Conservation (phyloP, 1,140 invertebrate genomes). For the Acromyrmex charruanus region DNA sequence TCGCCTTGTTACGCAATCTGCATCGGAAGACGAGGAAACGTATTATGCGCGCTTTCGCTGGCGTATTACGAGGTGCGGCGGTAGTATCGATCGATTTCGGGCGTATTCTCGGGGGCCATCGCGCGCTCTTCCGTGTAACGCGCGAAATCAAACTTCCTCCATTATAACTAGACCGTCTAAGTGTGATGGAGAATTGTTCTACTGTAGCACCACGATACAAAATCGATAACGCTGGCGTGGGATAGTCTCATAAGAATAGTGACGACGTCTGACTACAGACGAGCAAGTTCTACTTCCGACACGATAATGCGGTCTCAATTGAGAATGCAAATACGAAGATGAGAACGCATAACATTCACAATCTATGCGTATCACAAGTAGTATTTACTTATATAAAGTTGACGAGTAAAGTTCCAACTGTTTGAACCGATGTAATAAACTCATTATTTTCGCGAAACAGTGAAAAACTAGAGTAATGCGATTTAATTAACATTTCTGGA, state of each 20-base stretch:
- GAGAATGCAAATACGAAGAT: background rate
- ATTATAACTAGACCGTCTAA: conserved; percentile 61
- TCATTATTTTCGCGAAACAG: background rate
- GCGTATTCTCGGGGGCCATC: conserved; percentile 48
- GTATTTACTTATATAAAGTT: conserved; percentile 22
- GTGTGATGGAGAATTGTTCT: conserved; percentile 54
- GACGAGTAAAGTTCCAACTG: background rate
- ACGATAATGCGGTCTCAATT: conserved; percentile 16
- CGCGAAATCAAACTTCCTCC: conserved; percentile 61
- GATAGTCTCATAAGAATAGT: conserved; percentile 54
- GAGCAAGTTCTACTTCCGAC: conserved; percentile 42
- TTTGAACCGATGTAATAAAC: conserved; percentile 21
- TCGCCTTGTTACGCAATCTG: conserved; percentile 27
- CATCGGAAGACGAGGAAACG: conserved; percentile 23
- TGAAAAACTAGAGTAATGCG: background rate
- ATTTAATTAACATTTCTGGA: conserved; percentile 18
- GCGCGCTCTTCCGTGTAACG: conserved; percentile 42
- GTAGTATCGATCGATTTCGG: conserved; percentile 46
- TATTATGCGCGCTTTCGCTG: conserved; percentile 44
- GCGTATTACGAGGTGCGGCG: conserved; percentile 20
- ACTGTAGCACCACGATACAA: conserved; percentile 28
- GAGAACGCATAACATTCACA: conserved; percentile 7
- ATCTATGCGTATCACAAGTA: conserved; percentile 27
- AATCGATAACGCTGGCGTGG: conserved; percentile 24
- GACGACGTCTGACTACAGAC: conserved; percentile 55